A percentile compares a stretch with the other conserved stretches of the same genome.
These are phyloP conservation scores for Cnemophilus loriae DNA, from an alignment of 2,113 vertebrate species.

Conservation along the genomic window DNA sequence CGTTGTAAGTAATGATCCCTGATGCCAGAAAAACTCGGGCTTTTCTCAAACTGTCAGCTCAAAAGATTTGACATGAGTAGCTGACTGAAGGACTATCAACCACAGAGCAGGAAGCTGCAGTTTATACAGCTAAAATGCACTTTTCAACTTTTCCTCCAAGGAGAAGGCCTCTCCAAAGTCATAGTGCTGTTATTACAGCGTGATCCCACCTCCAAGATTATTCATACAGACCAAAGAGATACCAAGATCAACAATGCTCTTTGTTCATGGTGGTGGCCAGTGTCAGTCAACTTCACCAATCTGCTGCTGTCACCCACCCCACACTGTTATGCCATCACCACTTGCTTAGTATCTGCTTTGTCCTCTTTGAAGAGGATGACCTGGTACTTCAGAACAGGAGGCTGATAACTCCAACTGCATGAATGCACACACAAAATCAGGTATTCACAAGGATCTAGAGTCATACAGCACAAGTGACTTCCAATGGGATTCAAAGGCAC, in stretches of 20 bases:
- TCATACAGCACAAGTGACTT: background rate
- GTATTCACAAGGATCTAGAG: background rate
- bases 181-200: background rate
- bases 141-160: background rate
- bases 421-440: background rate
- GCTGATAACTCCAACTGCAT: background rate
- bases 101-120: background rate
- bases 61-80: background rate
- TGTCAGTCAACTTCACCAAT: background rate
- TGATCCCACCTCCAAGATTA: background rate
- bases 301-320: background rate
- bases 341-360: background rate
- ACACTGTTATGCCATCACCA: background rate
- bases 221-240: background rate
- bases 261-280: background rate
- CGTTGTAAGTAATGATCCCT: background rate
- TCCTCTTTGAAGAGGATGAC: background rate
- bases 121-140: background rate
- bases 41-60: background rate
- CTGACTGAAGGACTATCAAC: background rate
- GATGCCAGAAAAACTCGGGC: rapidly evolving
- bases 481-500: background rate
- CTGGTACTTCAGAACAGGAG: background rate
- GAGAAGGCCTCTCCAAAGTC: background rate
- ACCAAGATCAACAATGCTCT: background rate